A percentile compares a stretch with the other conserved stretches of the same genome.
These are phyloP conservation scores for Nerophis ophidion DNA, from an alignment of 2,113 vertebrate genomes.

Conservation along the genomic window DNA sequence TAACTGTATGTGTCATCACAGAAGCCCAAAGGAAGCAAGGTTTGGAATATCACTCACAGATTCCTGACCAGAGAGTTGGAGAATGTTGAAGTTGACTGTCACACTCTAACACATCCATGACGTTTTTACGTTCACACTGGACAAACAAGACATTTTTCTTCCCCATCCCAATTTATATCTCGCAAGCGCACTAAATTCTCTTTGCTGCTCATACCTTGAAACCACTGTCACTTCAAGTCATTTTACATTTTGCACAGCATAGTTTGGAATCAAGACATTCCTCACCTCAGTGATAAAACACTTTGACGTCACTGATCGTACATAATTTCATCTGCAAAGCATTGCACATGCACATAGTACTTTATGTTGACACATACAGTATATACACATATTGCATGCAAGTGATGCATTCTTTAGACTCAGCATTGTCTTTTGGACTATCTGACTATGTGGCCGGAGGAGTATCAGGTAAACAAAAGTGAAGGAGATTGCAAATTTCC, in stretches of 20 bases:
- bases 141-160: slow-evolving; percentile 50
- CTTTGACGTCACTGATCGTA: not conserved
- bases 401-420: too few species aligned
- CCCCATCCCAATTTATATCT: slow-evolving; percentile 19
- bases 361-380: not conserved
- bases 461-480: too few species aligned
- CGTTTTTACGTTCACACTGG: slow-evolving; percentile 58
- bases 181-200: slow-evolving; percentile 9
- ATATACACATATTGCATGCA: not conserved
- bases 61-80: slow-evolving; percentile 45
- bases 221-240: too few species aligned
- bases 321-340: not conserved
- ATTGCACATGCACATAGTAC: too few species aligned
- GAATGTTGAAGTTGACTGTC: slow-evolving; percentile 75
- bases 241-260: too few species aligned
- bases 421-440: too few species aligned
- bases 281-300: not conserved
- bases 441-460: too few species aligned
- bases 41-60: slow-evolving; percentile 28
- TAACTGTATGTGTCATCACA: not conserved
- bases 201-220: too few species aligned
- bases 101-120: slow-evolving; percentile 62
- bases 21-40: not conserved
- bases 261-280: not conserved
- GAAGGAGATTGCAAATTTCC: too few species aligned